Evolutionary conservation across 1,140 invertebrate species (phyloP).

Genomic region (Asbolus verrucosus): DNA sequence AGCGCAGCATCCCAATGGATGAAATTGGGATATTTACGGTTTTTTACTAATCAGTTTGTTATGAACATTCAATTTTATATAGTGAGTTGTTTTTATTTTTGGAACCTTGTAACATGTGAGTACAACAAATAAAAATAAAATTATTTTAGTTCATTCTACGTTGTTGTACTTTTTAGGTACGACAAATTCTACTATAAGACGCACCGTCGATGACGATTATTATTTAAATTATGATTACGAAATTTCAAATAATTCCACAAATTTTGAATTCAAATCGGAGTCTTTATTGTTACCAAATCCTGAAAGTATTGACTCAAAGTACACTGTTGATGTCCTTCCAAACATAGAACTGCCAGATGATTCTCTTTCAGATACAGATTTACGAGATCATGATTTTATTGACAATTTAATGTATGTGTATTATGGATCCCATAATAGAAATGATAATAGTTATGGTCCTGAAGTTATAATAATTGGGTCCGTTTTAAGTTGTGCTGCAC

Average conservation of each 20-base stretch:
- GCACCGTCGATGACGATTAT: conserved; percentile 60
- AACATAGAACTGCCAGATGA: conserved; percentile 62
- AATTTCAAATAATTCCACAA: conserved; percentile 52
- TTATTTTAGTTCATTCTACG: conserved; percentile 2
- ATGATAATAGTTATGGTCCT: conserved; percentile 60
- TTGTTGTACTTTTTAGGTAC: conserved; percentile 25
- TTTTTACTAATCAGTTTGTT: conserved; percentile 37
- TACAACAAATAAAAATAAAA: conserved; percentile 1
- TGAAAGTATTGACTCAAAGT: conserved; percentile 58
- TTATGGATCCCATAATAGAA: conserved; percentile 66
- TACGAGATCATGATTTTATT: conserved; percentile 69
- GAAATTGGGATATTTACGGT: conserved; percentile 35
- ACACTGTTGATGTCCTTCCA: conserved; percentile 60
- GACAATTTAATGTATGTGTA: conserved; percentile 72
- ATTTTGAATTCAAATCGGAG: conserved; percentile 54
- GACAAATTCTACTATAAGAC: conserved; percentile 55
- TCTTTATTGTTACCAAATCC: conserved; percentile 63
- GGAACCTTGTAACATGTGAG: conserved; percentile 26
- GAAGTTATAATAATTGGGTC: conserved; percentile 63
- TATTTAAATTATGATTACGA: conserved; percentile 62
- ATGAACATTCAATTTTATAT: conserved; percentile 18
- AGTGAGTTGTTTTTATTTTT: conserved; percentile 44
- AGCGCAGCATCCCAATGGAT: conserved; percentile 54
- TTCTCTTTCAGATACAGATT: conserved; percentile 63
- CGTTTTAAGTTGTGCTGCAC: conserved; percentile 63